These are phyloP conservation scores for Drosophila punjabiensis DNA, from an alignment of 1,140 invertebrate genomes.

Conservation along the genomic window DNA sequence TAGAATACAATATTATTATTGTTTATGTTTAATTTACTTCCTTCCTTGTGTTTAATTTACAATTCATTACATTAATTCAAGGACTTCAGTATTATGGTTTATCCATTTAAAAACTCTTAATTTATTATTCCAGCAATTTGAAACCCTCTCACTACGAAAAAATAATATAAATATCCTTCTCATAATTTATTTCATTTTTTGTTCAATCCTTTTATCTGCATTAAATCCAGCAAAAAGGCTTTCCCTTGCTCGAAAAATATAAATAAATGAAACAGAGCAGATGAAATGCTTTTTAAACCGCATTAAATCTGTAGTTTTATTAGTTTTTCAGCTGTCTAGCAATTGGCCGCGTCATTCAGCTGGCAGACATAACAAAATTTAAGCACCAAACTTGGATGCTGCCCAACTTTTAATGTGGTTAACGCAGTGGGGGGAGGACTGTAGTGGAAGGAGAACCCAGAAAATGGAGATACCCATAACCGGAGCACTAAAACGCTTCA, in stretches of 20 bases:
- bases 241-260: background rate
- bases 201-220: slow-evolving; percentile 1
- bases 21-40: background rate
- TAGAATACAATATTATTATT: no score
- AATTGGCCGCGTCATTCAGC: slow-evolving; percentile 31
- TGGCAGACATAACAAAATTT: slow-evolving; percentile 69
- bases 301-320: slow-evolving; percentile 37
- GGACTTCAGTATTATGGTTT: background rate
- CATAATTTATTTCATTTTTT: background rate
- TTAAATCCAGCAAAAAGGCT: background rate
- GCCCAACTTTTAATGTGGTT: slow-evolving; percentile 76
- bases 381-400: slow-evolving; percentile 62
- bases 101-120: background rate
- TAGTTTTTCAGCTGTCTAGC: slow-evolving; percentile 20
- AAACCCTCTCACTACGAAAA: background rate
- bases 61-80: background rate
- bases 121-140: background rate
- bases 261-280: background rate
- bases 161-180: background rate
- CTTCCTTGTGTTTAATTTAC: background rate
- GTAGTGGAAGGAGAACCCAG: background rate
- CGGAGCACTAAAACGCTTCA: slow-evolving; percentile 67
- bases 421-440: background rate
- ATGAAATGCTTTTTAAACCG: slow-evolving; percentile 8
- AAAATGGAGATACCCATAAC: slow-evolving; percentile 21